Percentiles rank a stretch among this genome's conserved stretches.
Evolutionary conservation across 2,888 invertebrate genomes (phyloP).

Genomic region (Drosophila paracracens): DNA sequence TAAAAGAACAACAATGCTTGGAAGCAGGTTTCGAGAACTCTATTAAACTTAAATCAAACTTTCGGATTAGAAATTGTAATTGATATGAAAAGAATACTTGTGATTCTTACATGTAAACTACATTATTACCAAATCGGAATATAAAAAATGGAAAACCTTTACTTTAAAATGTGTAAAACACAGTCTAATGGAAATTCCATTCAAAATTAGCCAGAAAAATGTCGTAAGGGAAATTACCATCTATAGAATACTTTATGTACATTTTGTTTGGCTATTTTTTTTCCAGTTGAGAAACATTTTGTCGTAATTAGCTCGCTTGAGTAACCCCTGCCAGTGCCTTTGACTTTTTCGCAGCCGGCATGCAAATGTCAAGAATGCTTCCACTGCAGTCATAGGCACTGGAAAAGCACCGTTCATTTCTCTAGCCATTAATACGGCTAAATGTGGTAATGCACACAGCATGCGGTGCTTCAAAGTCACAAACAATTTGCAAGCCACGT

Average conservation of each 20-base stretch:
- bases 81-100: not conserved
- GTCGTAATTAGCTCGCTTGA: conserved; percentile 54
- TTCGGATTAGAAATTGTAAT: not conserved
- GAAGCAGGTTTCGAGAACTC: not conserved
- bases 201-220: not conserved
- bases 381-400: conserved; percentile 16
- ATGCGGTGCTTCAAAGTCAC: conserved; percentile 66
- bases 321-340: conserved; percentile 49
- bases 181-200: not conserved
- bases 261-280: conserved; percentile 11
- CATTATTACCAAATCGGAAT: not conserved
- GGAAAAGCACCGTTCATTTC: not conserved
- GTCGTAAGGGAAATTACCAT: not conserved
- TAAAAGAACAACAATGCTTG: not conserved
- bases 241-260: not conserved
- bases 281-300: conserved; percentile 32
- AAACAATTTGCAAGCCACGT: conserved; percentile 75
- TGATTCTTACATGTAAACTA: not conserved
- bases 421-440: not conserved
- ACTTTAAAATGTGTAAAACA: not conserved
- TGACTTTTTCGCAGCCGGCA: conserved; percentile 52
- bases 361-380: conserved; percentile 55
- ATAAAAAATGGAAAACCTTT: not conserved
- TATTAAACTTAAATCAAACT: not conserved
- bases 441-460: conserved; percentile 36